Conservation (phyloP, 2,888 invertebrate genomes). For the Orthosia gothica region DNA sequence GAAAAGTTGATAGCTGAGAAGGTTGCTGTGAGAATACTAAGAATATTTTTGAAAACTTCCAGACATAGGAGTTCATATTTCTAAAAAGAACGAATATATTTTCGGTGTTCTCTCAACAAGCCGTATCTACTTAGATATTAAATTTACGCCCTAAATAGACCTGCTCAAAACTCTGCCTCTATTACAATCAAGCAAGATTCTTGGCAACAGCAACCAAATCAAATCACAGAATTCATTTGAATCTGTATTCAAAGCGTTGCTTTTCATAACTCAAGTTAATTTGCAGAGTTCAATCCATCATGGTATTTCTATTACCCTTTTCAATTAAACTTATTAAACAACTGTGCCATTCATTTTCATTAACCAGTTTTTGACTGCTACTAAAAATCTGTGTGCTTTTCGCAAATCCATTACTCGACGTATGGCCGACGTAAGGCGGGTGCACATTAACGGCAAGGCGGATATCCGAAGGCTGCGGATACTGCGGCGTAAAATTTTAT, state of each 20-base stretch:
- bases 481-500: slow-evolving; percentile 32
- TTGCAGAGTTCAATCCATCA: not conserved
- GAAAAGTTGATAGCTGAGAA: not conserved
- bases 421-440: not conserved
- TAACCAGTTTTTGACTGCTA: not conserved
- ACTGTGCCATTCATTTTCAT: slow-evolving; percentile 9
- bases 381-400: slow-evolving; percentile 12
- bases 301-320: not conserved
- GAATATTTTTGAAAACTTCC: not conserved
- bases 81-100: not conserved
- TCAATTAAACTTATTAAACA: not conserved
- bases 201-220: not conserved
- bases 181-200: not conserved
- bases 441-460: slow-evolving; percentile 17
- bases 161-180: not conserved
- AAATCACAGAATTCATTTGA: not conserved
- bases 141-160: not conserved
- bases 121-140: not conserved
- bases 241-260: no score
- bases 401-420: slow-evolving; percentile 9
- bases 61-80: not conserved
- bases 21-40: not conserved
- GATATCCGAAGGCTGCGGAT: slow-evolving; percentile 34
- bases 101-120: not conserved
- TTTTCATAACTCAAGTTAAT: not conserved